Base-by-base conservation (phyloP, 2,113 vertebrate species). In the Pogonocichla stellata region DNA sequence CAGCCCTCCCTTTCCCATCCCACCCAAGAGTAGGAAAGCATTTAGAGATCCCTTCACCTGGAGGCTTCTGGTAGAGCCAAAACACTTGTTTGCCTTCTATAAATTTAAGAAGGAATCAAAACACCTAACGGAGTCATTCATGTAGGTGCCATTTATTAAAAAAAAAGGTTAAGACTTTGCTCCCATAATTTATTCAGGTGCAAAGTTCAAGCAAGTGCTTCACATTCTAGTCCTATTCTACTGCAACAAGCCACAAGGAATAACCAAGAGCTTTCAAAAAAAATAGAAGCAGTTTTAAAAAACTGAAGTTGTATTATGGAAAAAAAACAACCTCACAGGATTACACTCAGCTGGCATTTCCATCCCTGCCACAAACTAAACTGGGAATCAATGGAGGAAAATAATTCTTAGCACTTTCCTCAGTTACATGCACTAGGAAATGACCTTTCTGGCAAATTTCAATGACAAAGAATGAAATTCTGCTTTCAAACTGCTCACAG, bases 21-120 rank as follows among this genome's bases (percentile, higher is more conserved):
- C 14, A 2, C 5, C 20, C n/a, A 31, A 56, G 19, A 57, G 10
- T 8, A 4, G 2, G 8, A 77, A n/a, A 28, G 1, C 3, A 1
- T 75, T 40, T 34, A 16, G 19, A 58, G 34, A 22, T 40, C 8
- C 7, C 48, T 10, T 42, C 60, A 42, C 43, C 40, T 3, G 6
- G 23, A 18, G 70, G 33, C 28, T 58, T 64, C 50, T 4, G 0
- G 11, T 6, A 31, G 17, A 78, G 14, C 54, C 3, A 0, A 77
- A 89, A 38, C 8, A 10, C 22, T n/a, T 3, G 0, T 38, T 53
- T 58, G 19, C 23, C 26, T 58, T 56, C 5, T 26, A 12, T 28
- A 43, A 67, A 65, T 40, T 22, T 16, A n/a, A 60, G 57, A 66
- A 67, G 18, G n/a, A 54, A 26, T 26, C 5, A 54, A 79, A 82